Evolutionary conservation across 1,140 invertebrate species (phyloP).

Genomic region (Myzus persicae): DNA sequence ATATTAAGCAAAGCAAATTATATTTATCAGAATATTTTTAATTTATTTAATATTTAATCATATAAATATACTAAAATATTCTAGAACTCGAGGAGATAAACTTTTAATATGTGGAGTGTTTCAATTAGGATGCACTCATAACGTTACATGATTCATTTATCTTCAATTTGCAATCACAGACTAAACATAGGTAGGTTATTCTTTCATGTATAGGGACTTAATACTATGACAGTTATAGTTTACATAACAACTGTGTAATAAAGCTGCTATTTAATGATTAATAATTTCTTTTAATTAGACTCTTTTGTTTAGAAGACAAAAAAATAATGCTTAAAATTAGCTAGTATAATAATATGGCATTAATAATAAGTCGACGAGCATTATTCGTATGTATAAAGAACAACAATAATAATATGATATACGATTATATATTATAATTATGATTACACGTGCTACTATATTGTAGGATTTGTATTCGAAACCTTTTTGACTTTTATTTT

Average conservation of each 20-base stretch:
- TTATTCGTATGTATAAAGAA: background rate
- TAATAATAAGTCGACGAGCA: background rate
- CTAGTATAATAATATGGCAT: background rate
- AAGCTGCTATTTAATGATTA: background rate
- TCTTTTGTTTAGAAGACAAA: background rate
- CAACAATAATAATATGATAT: constrained; percentile 18
- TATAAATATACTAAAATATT: background rate
- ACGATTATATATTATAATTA: constrained; percentile 28
- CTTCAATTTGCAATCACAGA: background rate
- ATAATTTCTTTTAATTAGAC: background rate
- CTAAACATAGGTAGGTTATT: too few species aligned
- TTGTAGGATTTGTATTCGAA: constrained; percentile 24
- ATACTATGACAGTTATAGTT: background rate
- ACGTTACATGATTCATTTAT: background rate
- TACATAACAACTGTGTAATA: background rate
- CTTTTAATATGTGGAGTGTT: background rate
- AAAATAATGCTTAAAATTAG: background rate
- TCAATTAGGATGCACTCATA: background rate
- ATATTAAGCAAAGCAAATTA: background rate
- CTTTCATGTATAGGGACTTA: background rate
- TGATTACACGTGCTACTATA: constrained; percentile 9
- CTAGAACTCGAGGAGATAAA: background rate
- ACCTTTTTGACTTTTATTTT: constrained; percentile 20
- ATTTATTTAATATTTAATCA: background rate
- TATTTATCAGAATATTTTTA: background rate